phyloP scores from a whole-genome alignment of 2,797 vertebrate species.

The Sebastes baramenuke region DNA sequence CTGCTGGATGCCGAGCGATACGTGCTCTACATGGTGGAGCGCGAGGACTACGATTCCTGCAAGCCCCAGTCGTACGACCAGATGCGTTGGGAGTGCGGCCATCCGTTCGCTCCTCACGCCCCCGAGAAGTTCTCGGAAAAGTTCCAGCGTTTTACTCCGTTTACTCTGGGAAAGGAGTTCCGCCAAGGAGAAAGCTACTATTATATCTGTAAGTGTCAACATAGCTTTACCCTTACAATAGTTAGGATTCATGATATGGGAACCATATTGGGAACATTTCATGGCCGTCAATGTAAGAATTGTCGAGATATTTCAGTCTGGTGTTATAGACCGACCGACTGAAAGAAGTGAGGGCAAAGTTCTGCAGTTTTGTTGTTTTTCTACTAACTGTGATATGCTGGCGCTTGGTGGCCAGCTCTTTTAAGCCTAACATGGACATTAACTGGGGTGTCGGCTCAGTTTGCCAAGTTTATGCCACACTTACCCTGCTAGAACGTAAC shows the following conservation, averaged over 20 bases:
- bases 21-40: constrained; percentile 93
- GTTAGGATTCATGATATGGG: background rate
- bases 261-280: background rate
- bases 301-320: background rate
- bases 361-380: background rate
- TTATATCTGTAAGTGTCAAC: constrained; percentile 92
- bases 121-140: constrained; percentile 95
- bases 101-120: constrained; percentile 88
- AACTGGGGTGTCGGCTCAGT: constrained; percentile 18
- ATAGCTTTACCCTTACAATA: background rate
- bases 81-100: constrained; percentile 93
- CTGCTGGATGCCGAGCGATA: constrained; percentile 88
- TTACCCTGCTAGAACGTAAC: constrained; percentile 42
- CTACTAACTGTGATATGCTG: background rate
- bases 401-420: constrained; percentile 6
- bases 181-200: constrained; percentile 94
- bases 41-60: constrained; percentile 87
- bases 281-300: background rate
- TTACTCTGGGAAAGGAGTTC: constrained; percentile 94
- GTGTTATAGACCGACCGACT: background rate
- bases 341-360: background rate
- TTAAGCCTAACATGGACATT: constrained; percentile 22
- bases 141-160: constrained; percentile 94
- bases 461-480: constrained; percentile 22
- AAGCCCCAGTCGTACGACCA: constrained; percentile 89